phyloP scores from a whole-genome alignment of 1,140 invertebrate genomes.

The Pachyrhynchus sulphureomaculatus region DNA sequence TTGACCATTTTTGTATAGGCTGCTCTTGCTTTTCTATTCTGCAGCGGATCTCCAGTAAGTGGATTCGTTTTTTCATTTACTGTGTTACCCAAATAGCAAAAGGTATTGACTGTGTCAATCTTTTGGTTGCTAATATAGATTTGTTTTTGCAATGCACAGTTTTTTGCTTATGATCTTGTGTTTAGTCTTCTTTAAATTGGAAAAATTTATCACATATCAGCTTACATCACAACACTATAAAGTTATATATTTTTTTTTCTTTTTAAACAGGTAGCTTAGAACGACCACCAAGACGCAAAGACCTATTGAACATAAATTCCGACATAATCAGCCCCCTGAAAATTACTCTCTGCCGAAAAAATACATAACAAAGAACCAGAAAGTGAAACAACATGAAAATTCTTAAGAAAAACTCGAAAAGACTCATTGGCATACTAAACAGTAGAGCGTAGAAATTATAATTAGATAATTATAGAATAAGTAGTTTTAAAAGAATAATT shows the following conservation, averaged over 20 bases:
- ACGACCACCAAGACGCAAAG: conserved; percentile 27
- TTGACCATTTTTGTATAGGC: no score
- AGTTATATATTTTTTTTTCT: background rate
- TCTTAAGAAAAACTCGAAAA: conserved; percentile 8
- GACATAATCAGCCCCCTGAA: conserved; percentile 29
- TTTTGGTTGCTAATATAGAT: no score
- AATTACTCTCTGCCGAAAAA: conserved; percentile 36
- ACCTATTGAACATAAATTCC: background rate
- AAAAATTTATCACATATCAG: no score
- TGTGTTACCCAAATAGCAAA: no score
- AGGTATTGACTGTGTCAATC: no score
- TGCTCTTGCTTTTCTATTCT: no score
- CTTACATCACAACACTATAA: no score
- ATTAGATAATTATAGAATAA: background rate
- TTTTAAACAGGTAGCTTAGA: conserved; percentile 32
- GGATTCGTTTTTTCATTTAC: no score
- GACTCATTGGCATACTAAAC: background rate
- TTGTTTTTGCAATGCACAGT: no score
- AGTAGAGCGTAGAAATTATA: background rate
- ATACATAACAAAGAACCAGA: conserved; percentile 9
- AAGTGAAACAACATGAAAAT: conserved; percentile 1
- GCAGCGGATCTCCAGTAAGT: no score
- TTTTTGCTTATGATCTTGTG: no score
- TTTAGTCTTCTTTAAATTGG: no score
- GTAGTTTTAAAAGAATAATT: background rate